Evolutionary conservation across 2,113 vertebrate genomes (phyloP).

Genomic region (Poecile atricapillus): DNA sequence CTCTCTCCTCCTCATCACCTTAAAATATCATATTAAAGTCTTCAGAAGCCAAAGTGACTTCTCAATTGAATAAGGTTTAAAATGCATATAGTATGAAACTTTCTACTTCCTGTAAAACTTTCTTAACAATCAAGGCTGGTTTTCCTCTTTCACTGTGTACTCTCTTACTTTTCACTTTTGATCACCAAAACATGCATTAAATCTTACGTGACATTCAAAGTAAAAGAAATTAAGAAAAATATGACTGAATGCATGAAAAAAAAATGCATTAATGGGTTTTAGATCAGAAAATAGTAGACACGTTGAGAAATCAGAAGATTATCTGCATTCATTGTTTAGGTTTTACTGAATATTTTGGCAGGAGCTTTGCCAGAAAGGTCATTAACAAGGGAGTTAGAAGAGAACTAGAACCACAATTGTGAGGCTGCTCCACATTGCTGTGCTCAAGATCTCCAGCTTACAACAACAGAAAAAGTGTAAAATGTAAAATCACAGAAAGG

Average conservation of each 20-base stretch:
- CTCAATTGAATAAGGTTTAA: rapidly evolving
- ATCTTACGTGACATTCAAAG: background rate
- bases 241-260: background rate
- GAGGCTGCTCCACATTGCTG: background rate
- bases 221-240: background rate
- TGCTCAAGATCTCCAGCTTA: background rate
- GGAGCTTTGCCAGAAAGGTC: background rate
- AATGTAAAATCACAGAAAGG: background rate
- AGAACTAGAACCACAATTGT: background rate
- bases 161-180: background rate
- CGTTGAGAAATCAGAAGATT: background rate
- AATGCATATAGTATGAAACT: background rate
- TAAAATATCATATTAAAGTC: background rate
- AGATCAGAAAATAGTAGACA: background rate
- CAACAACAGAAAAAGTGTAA: rapidly evolving
- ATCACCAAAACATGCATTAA: background rate
- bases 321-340: rapidly evolving
- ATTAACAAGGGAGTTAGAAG: background rate
- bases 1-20: background rate
- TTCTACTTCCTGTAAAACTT: background rate
- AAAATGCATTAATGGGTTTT: rapidly evolving
- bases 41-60: background rate
- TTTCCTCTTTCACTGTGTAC: background rate
- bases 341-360: background rate
- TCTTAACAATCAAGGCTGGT: background rate